Conservation (phyloP, 2,797 vertebrate species). For the Scyliorhinus canicula region DNA sequence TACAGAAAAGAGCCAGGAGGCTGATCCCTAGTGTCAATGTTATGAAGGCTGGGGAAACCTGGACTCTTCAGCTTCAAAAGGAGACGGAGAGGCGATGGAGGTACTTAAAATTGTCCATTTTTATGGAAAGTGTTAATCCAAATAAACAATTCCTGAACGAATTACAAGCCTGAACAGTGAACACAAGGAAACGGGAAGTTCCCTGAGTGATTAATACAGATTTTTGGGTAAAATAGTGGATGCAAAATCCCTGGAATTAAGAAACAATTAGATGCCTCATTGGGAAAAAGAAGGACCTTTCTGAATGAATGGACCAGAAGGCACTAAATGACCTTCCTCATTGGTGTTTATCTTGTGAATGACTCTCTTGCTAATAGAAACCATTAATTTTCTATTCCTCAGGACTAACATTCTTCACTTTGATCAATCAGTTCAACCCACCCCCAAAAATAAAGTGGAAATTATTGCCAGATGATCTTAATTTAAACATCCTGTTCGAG, state of each 20-base stretch:
- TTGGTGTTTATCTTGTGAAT: not conserved
- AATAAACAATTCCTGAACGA: not conserved
- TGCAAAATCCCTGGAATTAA: not conserved
- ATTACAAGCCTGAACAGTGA: not conserved
- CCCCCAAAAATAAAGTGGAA: not conserved
- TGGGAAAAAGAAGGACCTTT: not conserved
- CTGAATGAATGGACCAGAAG: not conserved
- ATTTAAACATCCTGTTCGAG: not conserved
- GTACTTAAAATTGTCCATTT: not conserved
- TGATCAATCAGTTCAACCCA: not conserved
- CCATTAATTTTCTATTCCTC: conserved; percentile 3
- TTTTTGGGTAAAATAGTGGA: not conserved
- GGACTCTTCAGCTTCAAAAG: not conserved
- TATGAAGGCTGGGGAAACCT: not conserved
- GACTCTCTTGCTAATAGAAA: not conserved
- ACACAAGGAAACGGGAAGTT: not conserved
- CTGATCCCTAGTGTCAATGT: not conserved
- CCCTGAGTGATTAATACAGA: not conserved
- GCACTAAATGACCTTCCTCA: not conserved
- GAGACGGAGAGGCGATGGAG: not conserved
- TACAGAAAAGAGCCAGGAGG: not conserved
- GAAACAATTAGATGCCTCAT: not conserved
- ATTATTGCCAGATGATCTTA: conserved; percentile 4
- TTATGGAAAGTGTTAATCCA: not conserved
- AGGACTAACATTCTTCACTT: not conserved